Evolutionary conservation across 2,888 invertebrate species (phyloP).

Genomic region (Pachycephus smyrnensis): DNA sequence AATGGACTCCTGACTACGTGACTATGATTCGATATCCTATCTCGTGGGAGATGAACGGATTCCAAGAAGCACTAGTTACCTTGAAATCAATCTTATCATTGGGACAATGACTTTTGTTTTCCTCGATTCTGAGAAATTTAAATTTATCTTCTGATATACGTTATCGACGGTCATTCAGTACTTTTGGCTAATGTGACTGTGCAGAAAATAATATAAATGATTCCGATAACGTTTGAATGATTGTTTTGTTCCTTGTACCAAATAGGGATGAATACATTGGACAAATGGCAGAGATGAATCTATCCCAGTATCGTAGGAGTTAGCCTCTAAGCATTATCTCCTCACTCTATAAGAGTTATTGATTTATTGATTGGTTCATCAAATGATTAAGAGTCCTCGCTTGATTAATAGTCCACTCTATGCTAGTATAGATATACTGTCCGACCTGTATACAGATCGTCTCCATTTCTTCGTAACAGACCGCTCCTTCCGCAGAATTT

Average conservation of each 20-base stretch:
- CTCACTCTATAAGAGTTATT: conserved; percentile 47
- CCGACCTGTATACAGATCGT: background rate
- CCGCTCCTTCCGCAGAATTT: background rate
- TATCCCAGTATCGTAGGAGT: conserved; percentile 1
- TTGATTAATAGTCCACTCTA: conserved; percentile 58
- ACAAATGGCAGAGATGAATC: conserved; percentile 10
- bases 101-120: background rate
- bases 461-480: background rate
- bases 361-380: conserved; percentile 56
- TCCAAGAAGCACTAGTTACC: background rate
- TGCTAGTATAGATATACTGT: conserved; percentile 45
- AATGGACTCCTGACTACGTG: conserved; percentile 19
- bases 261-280: background rate
- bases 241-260: background rate
- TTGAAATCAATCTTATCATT: background rate
- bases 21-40: conserved; percentile 3
- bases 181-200: background rate
- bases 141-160: background rate
- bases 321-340: conserved; percentile 3
- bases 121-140: background rate
- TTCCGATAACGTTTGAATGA: background rate
- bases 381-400: conserved; percentile 49
- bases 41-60: background rate
- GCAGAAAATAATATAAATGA: background rate
- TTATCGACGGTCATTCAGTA: background rate